These are phyloP conservation scores for Ceriagrion tenellum DNA, from an alignment of 2,888 invertebrate species.

Conservation along the genomic window DNA sequence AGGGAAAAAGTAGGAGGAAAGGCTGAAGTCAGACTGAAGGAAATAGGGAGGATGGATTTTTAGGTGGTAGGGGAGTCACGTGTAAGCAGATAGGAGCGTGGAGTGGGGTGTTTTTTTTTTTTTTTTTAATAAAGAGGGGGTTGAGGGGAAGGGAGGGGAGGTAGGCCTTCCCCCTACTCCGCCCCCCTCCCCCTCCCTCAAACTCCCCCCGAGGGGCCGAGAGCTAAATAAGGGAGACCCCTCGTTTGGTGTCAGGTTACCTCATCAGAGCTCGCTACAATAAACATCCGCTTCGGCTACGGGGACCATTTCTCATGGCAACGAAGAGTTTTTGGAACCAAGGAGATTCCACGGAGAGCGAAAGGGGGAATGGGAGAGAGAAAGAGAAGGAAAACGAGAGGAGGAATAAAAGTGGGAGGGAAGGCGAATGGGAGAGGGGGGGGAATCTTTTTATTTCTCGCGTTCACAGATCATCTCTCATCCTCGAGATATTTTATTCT, in stretches of 20 bases:
- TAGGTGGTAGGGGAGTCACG: too few relatives aligned
- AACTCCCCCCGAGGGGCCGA: not conserved
- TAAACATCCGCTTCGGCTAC: conserved; percentile 67
- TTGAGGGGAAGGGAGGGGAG: not conserved
- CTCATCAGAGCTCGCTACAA: conserved; percentile 68
- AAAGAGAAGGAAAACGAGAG: not conserved
- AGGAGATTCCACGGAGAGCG: not conserved
- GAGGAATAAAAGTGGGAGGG: too few relatives aligned
- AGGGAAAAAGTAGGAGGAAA: not conserved
- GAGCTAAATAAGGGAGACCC: conserved; percentile 68
- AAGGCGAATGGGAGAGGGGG: not conserved
- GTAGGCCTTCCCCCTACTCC: too few relatives aligned
- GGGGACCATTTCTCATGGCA: conserved; percentile 65
- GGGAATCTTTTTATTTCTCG: not conserved
- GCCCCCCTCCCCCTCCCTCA: not conserved
- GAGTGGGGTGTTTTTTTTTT: not conserved
- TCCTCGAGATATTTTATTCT: not conserved
- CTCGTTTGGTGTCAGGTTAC: conserved; percentile 62
- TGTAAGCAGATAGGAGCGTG: not conserved
- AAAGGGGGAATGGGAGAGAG: not conserved
- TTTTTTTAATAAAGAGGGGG: not conserved
- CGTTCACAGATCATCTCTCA: not conserved
- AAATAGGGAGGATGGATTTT: too few relatives aligned
- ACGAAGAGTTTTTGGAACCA: conserved; percentile 9
- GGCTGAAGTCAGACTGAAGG: too few relatives aligned